Evolutionary conservation across 2,888 invertebrate genomes (phyloP).

Genomic region (Lithophane semibrunnea): DNA sequence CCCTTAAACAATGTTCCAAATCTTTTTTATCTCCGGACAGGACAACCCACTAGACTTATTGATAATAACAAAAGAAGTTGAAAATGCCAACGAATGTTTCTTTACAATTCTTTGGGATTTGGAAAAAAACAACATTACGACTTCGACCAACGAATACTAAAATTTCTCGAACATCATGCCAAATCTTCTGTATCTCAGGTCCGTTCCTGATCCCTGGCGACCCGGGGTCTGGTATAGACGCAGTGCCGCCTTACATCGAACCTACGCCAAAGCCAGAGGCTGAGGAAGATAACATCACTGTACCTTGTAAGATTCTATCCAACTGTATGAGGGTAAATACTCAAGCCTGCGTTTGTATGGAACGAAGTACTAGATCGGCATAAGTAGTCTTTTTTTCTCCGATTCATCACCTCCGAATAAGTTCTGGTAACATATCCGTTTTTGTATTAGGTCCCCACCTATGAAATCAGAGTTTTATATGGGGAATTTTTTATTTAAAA

Average conservation of each 20-base stretch:
- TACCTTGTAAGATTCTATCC: slow-evolving; percentile 78
- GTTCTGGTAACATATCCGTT: neutral
- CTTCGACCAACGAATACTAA: neutral
- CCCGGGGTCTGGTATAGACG: slow-evolving; percentile 81
- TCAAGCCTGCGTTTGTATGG: neutral
- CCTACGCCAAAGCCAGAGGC: slow-evolving; percentile 81
- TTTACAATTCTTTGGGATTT: neutral
- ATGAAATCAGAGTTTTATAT: no score
- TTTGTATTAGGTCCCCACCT: neutral
- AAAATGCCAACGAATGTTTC: neutral
- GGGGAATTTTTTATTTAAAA: no score
- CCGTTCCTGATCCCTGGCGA: slow-evolving; percentile 87
- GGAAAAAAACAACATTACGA: neutral
- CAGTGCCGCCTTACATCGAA: slow-evolving; percentile 84
- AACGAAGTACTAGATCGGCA: neutral
- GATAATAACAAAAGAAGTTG: neutral
- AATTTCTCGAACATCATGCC: neutral
- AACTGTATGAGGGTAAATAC: neutral
- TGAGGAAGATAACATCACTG: slow-evolving; percentile 80
- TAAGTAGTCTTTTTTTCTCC: neutral
- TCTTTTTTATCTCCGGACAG: neutral
- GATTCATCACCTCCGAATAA: neutral
- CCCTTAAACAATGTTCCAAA: neutral
- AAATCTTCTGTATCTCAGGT: slow-evolving; percentile 68
- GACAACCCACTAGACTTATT: neutral